Conservation (phyloP, 1,140 invertebrate genomes). For the Bombus polaris region DNA sequence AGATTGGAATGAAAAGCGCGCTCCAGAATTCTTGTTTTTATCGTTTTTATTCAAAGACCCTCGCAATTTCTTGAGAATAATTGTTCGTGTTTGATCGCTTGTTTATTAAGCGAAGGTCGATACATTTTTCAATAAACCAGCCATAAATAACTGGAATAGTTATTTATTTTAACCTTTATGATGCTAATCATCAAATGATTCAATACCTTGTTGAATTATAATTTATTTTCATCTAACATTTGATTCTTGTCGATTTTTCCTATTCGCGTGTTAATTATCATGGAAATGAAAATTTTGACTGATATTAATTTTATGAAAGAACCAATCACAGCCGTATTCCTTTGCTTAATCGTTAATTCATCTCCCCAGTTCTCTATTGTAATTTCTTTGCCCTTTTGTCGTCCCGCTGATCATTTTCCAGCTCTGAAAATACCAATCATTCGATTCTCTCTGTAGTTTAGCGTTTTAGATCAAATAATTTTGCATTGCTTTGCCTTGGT, state of each 20-base stretch:
- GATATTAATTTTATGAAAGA: too few relatives aligned
- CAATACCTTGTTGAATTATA: neutral
- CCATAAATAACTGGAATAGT: neutral
- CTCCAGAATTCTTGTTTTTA: neutral
- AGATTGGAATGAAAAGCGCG: neutral
- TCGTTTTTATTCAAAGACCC: neutral
- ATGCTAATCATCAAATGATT: neutral
- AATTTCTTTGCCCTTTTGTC: too few relatives aligned
- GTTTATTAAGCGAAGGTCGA: slow-evolving; percentile 3
- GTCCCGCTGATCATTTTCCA: too few relatives aligned
- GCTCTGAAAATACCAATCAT: too few relatives aligned
- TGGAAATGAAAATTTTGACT: too few relatives aligned
- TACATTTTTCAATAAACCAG: slow-evolving; percentile 12
- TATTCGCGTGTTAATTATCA: neutral
- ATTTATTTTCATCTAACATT: neutral
- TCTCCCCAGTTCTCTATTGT: too few relatives aligned
- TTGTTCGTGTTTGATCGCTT: neutral
- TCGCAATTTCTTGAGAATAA: neutral
- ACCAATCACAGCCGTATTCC: too few relatives aligned
- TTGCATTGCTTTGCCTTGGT: too few relatives aligned
- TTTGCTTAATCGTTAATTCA: too few relatives aligned
- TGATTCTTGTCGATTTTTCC: neutral
- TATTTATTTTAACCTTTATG: neutral
- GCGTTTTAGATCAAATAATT: too few relatives aligned
- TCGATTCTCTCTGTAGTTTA: too few relatives aligned